phyloP scores from a whole-genome alignment of 2,113 vertebrate genomes.

The Channa argus region DNA sequence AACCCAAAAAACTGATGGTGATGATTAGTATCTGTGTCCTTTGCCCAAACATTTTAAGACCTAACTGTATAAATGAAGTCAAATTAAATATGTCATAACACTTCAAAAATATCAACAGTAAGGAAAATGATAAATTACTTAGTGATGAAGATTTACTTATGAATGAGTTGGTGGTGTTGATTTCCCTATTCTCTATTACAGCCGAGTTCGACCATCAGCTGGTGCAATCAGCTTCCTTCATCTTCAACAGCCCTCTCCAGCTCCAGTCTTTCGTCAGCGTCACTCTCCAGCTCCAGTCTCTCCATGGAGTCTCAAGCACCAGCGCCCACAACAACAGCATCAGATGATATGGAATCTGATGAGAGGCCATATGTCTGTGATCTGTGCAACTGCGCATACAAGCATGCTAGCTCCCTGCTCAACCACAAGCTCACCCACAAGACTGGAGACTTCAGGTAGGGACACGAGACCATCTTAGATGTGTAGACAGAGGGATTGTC shows the following conservation, averaged over 20 bases:
- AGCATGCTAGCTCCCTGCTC: slow-evolving; percentile 83
- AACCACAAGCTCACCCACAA: slow-evolving; percentile 87
- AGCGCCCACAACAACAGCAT: slow-evolving; percentile 22
- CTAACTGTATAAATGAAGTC: too few relatives aligned
- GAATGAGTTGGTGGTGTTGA: too few relatives aligned
- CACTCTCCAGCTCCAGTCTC: slow-evolving; percentile 76
- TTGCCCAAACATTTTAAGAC: too few relatives aligned
- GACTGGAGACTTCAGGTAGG: slow-evolving; percentile 81
- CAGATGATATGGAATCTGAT: slow-evolving; percentile 77
- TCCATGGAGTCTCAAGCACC: slow-evolving; percentile 73
- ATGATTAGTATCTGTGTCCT: too few relatives aligned
- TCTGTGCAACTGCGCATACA: slow-evolving; percentile 84
- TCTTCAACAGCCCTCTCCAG: slow-evolving; percentile 75
- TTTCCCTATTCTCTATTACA: slow-evolving; percentile 22
- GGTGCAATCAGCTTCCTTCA: slow-evolving; percentile 82
- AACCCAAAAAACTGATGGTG: too few relatives aligned
- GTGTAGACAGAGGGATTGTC: neutral
- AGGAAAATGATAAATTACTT: too few relatives aligned
- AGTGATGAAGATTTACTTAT: too few relatives aligned
- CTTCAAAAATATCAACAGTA: too few relatives aligned
- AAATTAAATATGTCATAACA: too few relatives aligned
- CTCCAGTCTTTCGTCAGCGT: slow-evolving; percentile 75
- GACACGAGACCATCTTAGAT: neutral
- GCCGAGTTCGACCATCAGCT: slow-evolving; percentile 80
- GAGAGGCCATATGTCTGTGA: slow-evolving; percentile 84